These are phyloP conservation scores for Scaptomyza graminum DNA, from an alignment of 1,140 invertebrate genomes.

Conservation along the genomic window DNA sequence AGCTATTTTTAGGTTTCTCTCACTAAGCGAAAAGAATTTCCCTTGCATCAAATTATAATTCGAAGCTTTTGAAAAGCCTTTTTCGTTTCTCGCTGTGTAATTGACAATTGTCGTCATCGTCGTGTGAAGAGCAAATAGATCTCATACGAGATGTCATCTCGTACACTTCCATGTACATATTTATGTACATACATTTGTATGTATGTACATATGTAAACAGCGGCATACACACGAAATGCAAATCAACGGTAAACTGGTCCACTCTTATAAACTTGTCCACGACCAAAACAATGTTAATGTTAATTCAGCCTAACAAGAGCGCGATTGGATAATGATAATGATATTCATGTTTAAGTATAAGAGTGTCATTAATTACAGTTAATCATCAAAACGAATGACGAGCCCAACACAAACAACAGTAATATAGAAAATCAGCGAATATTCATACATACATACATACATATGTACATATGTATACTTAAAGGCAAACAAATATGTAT, in stretches of 20 bases:
- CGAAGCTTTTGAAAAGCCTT: not conserved
- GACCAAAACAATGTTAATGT: not conserved
- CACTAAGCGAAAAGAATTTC: conserved; percentile 9
- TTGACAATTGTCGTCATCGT: conserved; percentile 62
- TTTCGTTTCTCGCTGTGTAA: conserved; percentile 54
- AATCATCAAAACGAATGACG: conserved; percentile 17
- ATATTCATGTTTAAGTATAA: not conserved
- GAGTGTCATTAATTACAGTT: conserved; percentile 20
- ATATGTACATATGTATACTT: too few relatives aligned
- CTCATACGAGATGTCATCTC: conserved; percentile 24
- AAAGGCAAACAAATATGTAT: too few relatives aligned
- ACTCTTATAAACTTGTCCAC: too few relatives aligned
- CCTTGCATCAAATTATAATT: not conserved
- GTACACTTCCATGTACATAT: not conserved
- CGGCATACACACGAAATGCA: not conserved
- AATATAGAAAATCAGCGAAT: conserved; percentile 14
- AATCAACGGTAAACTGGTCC: not conserved
- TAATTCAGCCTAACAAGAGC: not conserved
- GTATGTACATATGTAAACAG: not conserved
- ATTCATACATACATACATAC: too few relatives aligned
- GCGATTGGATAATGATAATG: too few relatives aligned
- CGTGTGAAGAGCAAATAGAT: conserved; percentile 73
- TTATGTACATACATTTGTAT: not conserved
- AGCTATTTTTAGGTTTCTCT: too few relatives aligned
- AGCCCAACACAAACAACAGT: conserved; percentile 10